Percentiles rank a stretch among this genome's conserved stretches.
Conservation (phyloP, 2,113 vertebrate genomes). For the Oncorhynchus masou region DNA sequence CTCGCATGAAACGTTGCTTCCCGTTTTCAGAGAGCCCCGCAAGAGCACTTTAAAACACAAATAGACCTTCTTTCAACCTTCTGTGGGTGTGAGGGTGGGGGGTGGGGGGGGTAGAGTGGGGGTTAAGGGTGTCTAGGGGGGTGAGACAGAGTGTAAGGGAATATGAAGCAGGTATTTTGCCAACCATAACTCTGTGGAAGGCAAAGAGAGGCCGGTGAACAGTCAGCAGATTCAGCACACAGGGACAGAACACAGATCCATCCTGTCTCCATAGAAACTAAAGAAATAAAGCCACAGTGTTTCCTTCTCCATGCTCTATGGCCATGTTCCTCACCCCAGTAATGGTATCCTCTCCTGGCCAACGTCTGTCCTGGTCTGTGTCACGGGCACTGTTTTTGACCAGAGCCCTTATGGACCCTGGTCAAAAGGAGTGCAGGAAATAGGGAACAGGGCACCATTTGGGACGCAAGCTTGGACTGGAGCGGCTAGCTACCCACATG, state of each 20-base stretch:
- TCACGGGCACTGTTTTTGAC: too few relatives aligned
- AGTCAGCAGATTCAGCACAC: constrained; percentile 26
- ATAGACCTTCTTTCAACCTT: not conserved
- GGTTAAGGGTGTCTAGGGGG: not conserved
- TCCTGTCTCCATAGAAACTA: constrained; percentile 32
- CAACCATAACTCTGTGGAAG: not conserved
- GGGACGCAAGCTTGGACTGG: too few relatives aligned
- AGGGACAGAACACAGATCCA: constrained; percentile 28
- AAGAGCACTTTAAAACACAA: too few relatives aligned
- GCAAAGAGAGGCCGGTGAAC: not conserved
- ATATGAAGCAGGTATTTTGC: not conserved
- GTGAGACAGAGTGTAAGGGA: constrained; percentile 13
- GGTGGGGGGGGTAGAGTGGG: not conserved
- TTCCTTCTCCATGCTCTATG: constrained; percentile 12
- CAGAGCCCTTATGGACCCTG: not conserved
- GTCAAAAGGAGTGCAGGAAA: not conserved
- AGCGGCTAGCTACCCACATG: not conserved
- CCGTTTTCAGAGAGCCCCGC: constrained; percentile 4
- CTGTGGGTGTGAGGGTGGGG: constrained; percentile 24
- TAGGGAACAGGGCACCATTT: too few relatives aligned
- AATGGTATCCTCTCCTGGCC: too few relatives aligned
- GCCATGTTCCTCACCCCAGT: not conserved
- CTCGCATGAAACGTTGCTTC: constrained; percentile 65
- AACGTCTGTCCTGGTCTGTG: too few relatives aligned
- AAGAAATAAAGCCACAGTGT: not conserved